Evolutionary conservation across 2,797 vertebrate species (phyloP), one percentile per base, ranked within the genome.

Genomic region (Euphonia xanthogaster): DNA sequence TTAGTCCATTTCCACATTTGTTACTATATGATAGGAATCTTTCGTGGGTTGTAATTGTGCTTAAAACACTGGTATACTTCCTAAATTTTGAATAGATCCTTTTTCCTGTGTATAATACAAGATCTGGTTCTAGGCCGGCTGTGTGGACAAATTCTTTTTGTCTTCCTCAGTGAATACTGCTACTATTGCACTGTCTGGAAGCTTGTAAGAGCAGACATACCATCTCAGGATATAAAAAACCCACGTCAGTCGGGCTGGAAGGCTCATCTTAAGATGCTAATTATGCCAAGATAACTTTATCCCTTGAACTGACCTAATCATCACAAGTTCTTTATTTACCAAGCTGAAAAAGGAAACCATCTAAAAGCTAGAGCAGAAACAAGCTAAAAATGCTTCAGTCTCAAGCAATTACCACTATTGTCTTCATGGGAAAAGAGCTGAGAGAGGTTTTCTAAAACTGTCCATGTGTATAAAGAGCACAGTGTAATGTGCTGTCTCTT

Each of bases 401-500:
- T 91, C 87, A 88, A 90, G 94, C 85, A 96, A 96, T 96, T 96
- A 96, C 82, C 70, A 73, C 79, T 91, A 95, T 96, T 96, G 96
- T 97, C 76, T 95, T 93, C 44, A 33, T 13, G 16, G 73, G 66
- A 96, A 96, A 96, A 96, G 75, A 91, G 95, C 96, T 96, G 96
- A 97, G 94, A 88, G 67, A 93, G 61, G 42, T 94, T 94, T 96
- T 95, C 96, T 96, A 96, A 96, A 96, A 96, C 83, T 91, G 85
- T 92, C 87, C 90, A 50, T 86, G 21, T 89, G 79, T 88, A 92
- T 90, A 95, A 94, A 91, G 94, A 89, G 44, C 92, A 81, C 40
- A 90, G 85, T 39, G 40, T 90, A 94, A 95, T 1, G 44, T 95
- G 84, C 75, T 96, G 95, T 92, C 92, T 94, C 68, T 94, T 47